A percentile compares a stretch with the other conserved stretches of the same genome.
Evolutionary conservation across 2,888 invertebrate genomes (phyloP).

Genomic region (Cheilosia pagana): DNA sequence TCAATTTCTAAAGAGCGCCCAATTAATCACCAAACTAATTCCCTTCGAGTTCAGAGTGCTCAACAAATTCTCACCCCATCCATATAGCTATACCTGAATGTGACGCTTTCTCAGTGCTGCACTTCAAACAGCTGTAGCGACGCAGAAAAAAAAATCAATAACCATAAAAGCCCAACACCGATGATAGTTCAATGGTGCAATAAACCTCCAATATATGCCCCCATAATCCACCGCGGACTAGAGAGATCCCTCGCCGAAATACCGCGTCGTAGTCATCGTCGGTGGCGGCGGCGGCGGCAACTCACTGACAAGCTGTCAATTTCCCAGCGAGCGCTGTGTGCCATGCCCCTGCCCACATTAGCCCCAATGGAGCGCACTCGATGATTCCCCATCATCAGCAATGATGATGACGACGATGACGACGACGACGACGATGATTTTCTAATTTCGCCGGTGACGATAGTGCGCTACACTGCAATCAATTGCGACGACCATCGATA

Average conservation of each 20-base stretch:
- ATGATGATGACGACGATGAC: constrained; percentile 67
- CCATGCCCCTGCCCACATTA: not conserved
- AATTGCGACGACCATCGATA: constrained; percentile 64
- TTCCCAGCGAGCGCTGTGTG: constrained; percentile 44
- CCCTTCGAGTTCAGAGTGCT: constrained; percentile 44
- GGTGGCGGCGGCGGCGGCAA: constrained; percentile 49
- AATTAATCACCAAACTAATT: constrained; percentile 50
- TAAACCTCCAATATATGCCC: constrained; percentile 72
- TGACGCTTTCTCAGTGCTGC: constrained; percentile 44
- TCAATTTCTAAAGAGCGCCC: constrained; percentile 38
- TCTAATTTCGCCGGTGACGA: constrained; percentile 69
- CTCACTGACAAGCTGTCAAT: constrained; percentile 70
- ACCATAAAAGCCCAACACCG: constrained; percentile 70
- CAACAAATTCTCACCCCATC: constrained; percentile 57
- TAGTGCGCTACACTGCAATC: constrained; percentile 67
- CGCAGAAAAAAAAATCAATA: constrained; percentile 66
- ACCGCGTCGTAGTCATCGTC: constrained; percentile 21
- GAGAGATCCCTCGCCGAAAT: constrained; percentile 50
- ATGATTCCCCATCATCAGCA: constrained; percentile 20
- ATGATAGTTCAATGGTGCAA: constrained; percentile 69
- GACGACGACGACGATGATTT: constrained; percentile 67
- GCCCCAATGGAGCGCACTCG: constrained; percentile 20
- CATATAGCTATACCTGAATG: constrained; percentile 26
- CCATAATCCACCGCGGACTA: constrained; percentile 64
- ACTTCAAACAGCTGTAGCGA: constrained; percentile 53